Evolutionary conservation across 2,888 invertebrate species (phyloP), one percentile per base, ranked within the genome.

Genomic region (Phengaris alcon): DNA sequence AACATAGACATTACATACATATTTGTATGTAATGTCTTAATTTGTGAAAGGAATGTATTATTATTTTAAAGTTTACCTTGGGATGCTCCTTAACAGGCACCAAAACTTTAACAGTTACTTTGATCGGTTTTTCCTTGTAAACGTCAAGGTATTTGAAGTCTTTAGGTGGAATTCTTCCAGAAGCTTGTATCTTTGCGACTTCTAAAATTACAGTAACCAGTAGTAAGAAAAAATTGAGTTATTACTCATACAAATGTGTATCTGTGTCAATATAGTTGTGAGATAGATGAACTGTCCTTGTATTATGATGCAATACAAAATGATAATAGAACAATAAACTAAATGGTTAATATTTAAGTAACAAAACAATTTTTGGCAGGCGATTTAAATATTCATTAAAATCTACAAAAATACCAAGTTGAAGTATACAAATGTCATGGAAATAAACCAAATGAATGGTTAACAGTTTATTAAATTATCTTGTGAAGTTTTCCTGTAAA

Each of bases 81-180:
- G 96, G 96, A 84, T 96, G 95, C 82, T 96, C 96, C 77, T 95
- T 95, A 46, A 96, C 93, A 0, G 96, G 96, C 48, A 96, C 96
- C 79, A 96, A 87, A 15, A 96, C 96, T 88, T 96, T 96, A n/a
- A 96, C 96, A 12, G 95, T 93, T 52, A 96, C 95, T 82, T 96
- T 95, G 79, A 96, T 94, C 15, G 96, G 95, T 84, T 96, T 96
- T 82, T 97, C 97, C 79, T 95, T 94, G 88, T 96, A 96, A 59
- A 97, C 96, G 87, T 97, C 97, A 44, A 96, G 94, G 87, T 96
- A 97, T 88, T 96, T 95, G 70, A 88, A 93, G 82, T 96, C 96
- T 78, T 95, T 94, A 7, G 94, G 89, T 7, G 96, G 96, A 55
- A 95, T 90, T 79, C 96, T 94, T 0, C 96, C 96, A 10, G 94